These are phyloP conservation scores for Mus musculus DNA, from an alignment of 2,113 vertebrate genomes.

Conservation along the genomic window GRCm39 chr4:111453001-111453500, in stretches of 20 bases:
- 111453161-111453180: not conserved
- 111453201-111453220: not conserved
- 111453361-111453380: accelerated
- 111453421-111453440: not conserved
- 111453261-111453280: not conserved
- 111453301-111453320: not conserved
- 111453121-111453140: not conserved
- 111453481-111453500: not conserved
- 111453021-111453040: not conserved
- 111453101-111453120: not conserved
- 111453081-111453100: not conserved
- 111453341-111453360: not conserved
- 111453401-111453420: not conserved
- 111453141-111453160: not conserved
- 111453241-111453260: not conserved
- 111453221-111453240: not conserved
- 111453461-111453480: not conserved
- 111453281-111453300: not conserved
- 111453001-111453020: not conserved
- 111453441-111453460: not conserved
- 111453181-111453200: not conserved
- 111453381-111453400: not conserved
- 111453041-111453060: not conserved
- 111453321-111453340: not conserved
- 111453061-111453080: not conserved